Base-by-base conservation (phyloP, 2,797 vertebrate genomes). In the Danionella dracula region DNA sequence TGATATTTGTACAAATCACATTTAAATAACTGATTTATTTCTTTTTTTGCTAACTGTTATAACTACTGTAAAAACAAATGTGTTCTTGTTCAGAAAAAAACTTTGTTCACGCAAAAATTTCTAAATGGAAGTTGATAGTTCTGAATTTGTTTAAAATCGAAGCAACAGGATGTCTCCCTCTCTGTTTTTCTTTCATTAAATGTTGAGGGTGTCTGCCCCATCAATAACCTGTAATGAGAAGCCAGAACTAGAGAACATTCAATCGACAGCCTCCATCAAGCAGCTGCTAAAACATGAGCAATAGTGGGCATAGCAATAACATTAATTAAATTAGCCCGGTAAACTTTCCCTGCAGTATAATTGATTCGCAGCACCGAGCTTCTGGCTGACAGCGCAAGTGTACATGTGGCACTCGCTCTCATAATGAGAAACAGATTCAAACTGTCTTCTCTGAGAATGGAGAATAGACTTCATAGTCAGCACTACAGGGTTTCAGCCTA, bases 291-390 rank as follows among this genome's bases (percentile, higher is more conserved):
- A 19, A 20, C 34, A 48, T 29, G 41, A 45, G 41, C 32, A 38
- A 65, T 55, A 56, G 46, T 46, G 48, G 29, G 11, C 38, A 48
- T 20, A 40, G 53, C 44, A 40, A 66, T 46, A 56, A 40, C 45
- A 64, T 32, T 64, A 64, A 71, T 66, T 68, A 65, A 76, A 76
- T 76, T 68, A 73, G 44, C 19, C 74, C 16, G 49, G 49, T 65
- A 71, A 71, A 68, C 68, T 71, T 68, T 56, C 45, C 44, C 68
- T 65, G 5, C 32, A 56, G 59, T 68, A 51, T 76, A 50, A 70
- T 41, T 21, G 31, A 73, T 64, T 73, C 48, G 46, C 48, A 10
- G 53, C 37, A 48, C 29, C 12, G 70, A 59, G 64, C 31, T 41
- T 4, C n/a, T 20, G 37, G 17, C 62, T 55, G 49, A 59, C 37